Conservation (phyloP, 2,113 vertebrate species). For the Eonycteris spelaea region DNA sequence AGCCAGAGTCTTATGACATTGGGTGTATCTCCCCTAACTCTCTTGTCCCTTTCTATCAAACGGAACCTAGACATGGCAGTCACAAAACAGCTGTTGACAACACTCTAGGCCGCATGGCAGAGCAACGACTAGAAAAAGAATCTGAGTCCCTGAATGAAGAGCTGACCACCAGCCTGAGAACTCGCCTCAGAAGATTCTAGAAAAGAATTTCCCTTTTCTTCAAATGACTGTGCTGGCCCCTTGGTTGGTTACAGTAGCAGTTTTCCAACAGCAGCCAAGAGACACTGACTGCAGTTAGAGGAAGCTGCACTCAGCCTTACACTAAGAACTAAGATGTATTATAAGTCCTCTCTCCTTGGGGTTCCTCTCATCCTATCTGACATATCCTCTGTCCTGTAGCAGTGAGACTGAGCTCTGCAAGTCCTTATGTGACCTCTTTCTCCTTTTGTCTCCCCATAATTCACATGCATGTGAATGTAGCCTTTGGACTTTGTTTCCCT, state of each 20-base stretch:
- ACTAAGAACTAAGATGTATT: neutral
- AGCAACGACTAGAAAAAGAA: neutral
- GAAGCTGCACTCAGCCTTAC: neutral
- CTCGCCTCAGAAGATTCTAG: neutral
- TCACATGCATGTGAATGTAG: neutral
- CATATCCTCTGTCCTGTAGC: too few species aligned
- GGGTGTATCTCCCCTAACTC: neutral
- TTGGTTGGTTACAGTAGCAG: neutral
- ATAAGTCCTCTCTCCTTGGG: neutral
- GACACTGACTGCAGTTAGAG: neutral
- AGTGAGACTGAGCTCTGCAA: neutral
- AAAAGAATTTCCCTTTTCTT: neutral
- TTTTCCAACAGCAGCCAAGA: neutral
- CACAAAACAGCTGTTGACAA: neutral
- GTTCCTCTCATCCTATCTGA: neutral
- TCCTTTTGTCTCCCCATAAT: neutral
- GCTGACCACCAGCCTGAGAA: neutral
- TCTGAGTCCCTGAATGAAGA: neutral
- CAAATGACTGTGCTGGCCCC: neutral
- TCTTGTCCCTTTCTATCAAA: neutral
- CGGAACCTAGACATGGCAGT: neutral
- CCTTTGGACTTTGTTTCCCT: neutral
- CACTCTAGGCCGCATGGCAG: too few species aligned
- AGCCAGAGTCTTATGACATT: neutral
- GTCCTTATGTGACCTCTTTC: neutral